Evolutionary conservation across 2,888 invertebrate genomes (phyloP).

Genomic region (Phortica okadai): DNA sequence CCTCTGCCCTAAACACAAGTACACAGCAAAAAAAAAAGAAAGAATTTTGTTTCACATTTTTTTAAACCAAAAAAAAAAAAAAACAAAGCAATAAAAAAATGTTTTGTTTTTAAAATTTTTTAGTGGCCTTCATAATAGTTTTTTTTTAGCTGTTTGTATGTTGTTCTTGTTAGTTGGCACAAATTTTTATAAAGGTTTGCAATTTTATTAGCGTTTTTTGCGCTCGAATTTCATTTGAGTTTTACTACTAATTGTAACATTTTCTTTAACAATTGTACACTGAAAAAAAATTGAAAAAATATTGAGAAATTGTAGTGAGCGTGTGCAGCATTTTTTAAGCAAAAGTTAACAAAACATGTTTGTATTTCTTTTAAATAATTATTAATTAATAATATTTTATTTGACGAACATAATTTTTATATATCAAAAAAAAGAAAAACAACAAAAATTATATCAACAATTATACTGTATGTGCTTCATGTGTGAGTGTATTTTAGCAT

Average conservation of each 20-base stretch:
- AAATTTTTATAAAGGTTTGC: too few species aligned
- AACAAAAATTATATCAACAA: neutral
- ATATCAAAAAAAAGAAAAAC: neutral
- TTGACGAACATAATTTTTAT: too few species aligned
- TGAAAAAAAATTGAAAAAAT: conserved; percentile 8
- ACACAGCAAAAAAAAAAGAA: neutral
- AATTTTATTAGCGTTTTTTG: too few species aligned
- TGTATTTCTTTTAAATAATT: too few species aligned
- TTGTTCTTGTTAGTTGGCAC: too few species aligned
- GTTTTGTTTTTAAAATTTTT: conserved; percentile 32
- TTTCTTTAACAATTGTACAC: conserved; percentile 34
- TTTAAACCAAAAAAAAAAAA: conserved; percentile 20
- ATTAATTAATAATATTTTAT: too few species aligned
- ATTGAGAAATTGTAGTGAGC: neutral
- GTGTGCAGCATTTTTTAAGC: conserved; percentile 31
- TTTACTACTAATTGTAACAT: too few species aligned
- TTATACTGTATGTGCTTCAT: conserved; percentile 9
- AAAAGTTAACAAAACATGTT: conserved; percentile 9
- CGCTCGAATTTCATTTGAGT: too few species aligned
- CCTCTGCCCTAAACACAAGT: conserved; percentile 21
- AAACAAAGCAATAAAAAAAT: conserved; percentile 2
- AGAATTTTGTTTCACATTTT: neutral
- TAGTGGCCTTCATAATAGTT: conserved; percentile 39
- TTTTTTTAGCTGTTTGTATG: conserved; percentile 30
- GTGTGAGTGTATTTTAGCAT: conserved; percentile 43